Percentiles rank a stretch among this genome's conserved stretches.
Conservation (phyloP, 2,113 vertebrate genomes). For the Phrynocephalus versicolor region DNA sequence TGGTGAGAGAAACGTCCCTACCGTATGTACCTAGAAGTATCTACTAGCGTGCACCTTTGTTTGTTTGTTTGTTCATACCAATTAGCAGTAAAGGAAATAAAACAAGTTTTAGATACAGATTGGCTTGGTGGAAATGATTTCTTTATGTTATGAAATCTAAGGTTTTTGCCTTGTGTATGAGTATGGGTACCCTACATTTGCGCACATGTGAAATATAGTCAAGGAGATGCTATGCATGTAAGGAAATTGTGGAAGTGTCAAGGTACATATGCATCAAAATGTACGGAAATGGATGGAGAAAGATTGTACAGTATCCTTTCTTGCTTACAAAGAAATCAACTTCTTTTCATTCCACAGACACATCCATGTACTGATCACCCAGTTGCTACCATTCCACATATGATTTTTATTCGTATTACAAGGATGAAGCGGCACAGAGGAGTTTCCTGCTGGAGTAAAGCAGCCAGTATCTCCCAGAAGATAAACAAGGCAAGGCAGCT, state of each 20-base stretch:
- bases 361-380: background rate
- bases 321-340: background rate
- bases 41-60: background rate
- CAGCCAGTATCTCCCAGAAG: background rate
- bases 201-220: background rate
- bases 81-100: background rate
- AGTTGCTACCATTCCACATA: background rate
- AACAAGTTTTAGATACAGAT: background rate
- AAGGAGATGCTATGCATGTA: background rate
- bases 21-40: background rate
- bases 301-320: too few relatives aligned
- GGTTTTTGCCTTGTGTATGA: background rate
- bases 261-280: background rate
- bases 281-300: background rate
- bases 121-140: background rate
- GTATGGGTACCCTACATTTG: background rate
- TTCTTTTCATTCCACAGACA: background rate
- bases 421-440: background rate
- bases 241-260: background rate
- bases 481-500: background rate
- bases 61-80: background rate
- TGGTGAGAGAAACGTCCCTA: background rate
- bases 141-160: background rate
- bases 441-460: background rate
- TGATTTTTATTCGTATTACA: background rate